These are phyloP conservation scores for Drosophila cognata DNA, from an alignment of 2,888 invertebrate genomes.

Conservation along the genomic window DNA sequence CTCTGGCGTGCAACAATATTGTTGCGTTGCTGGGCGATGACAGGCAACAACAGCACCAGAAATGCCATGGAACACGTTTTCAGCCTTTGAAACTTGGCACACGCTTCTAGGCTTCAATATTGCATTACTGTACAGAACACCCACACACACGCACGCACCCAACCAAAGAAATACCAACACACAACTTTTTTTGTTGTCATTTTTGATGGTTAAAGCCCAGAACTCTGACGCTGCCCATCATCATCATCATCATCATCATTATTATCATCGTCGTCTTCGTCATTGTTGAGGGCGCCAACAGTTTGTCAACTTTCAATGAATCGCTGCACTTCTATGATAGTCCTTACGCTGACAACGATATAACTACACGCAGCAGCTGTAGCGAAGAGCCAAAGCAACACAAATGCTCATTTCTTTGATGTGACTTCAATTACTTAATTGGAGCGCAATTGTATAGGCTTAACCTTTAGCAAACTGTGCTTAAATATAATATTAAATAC, in stretches of 20 bases:
- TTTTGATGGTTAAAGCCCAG: slow-evolving; percentile 8
- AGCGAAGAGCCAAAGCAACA: background rate
- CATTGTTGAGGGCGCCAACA: background rate
- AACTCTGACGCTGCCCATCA: background rate
- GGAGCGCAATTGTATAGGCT: background rate
- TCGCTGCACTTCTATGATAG: slow-evolving; percentile 40
- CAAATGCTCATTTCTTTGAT: background rate
- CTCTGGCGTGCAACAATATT: slow-evolving; percentile 3
- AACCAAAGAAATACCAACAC: background rate
- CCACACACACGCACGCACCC: background rate
- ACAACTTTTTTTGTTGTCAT: slow-evolving; percentile 1
- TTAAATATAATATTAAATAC: background rate
- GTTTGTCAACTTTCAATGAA: slow-evolving; percentile 55
- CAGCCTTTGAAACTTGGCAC: slow-evolving; percentile 62
- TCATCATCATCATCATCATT: background rate
- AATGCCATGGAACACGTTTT: background rate
- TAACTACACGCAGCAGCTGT: background rate
- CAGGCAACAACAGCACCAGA: slow-evolving; percentile 4
- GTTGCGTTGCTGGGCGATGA: slow-evolving; percentile 4
- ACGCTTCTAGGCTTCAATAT: slow-evolving; percentile 49
- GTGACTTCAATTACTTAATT: background rate
- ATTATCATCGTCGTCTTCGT: background rate
- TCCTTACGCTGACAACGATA: slow-evolving; percentile 12
- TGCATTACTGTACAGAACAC: slow-evolving; percentile 9
- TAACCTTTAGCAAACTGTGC: no score